These are phyloP conservation scores for Paralichthys olivaceus DNA, from an alignment of 2,113 vertebrate species.

Conservation along the genomic window DNA sequence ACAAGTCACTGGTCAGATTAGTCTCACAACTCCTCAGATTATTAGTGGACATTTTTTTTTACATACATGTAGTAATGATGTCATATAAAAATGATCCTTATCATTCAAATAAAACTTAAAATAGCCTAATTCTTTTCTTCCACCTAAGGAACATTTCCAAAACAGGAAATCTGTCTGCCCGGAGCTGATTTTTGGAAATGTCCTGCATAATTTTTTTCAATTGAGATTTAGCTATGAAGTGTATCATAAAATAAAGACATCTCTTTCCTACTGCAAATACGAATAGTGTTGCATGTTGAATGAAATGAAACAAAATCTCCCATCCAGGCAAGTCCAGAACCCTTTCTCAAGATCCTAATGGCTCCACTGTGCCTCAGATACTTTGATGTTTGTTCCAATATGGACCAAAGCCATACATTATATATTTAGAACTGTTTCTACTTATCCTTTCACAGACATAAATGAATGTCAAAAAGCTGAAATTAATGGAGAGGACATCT, in stretches of 20 bases:
- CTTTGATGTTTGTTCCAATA: background rate
- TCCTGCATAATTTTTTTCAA: background rate
- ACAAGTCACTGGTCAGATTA: too few relatives aligned
- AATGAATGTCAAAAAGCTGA: slow-evolving; percentile 68
- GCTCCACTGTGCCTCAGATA: background rate
- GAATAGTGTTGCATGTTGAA: slow-evolving; percentile 23
- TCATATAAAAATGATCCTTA: too few relatives aligned
- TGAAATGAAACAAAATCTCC: background rate
- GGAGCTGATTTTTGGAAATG: background rate
- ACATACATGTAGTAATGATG: too few relatives aligned
- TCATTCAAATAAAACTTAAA: too few relatives aligned
- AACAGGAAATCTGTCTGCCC: background rate
- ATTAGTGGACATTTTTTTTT: too few relatives aligned
- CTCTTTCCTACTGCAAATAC: background rate
- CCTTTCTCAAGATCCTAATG: background rate
- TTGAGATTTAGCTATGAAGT: background rate
- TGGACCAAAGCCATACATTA: background rate
- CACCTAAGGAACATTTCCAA: too few relatives aligned
- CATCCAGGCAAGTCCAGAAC: background rate
- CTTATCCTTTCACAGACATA: slow-evolving; percentile 61
- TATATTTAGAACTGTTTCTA: background rate
- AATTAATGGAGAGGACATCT: background rate
- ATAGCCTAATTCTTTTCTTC: too few relatives aligned
- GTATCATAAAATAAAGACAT: slow-evolving; percentile 20
- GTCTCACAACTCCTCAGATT: too few relatives aligned